Conservation (phyloP, 2,888 invertebrate genomes). For the Cosmia pyralina region DNA sequence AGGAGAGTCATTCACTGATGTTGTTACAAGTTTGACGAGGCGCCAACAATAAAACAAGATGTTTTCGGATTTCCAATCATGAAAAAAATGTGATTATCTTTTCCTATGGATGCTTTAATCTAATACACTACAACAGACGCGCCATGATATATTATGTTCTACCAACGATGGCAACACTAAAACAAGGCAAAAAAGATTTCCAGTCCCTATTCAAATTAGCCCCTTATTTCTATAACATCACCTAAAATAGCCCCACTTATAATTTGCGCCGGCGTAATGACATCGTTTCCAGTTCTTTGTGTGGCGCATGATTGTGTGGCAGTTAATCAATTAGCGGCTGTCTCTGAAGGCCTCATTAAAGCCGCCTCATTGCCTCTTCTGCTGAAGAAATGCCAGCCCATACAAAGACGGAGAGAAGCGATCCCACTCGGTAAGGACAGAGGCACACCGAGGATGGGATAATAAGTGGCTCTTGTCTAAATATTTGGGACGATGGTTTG, state of each 20-base stretch:
- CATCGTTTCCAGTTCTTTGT: slow-evolving; percentile 22
- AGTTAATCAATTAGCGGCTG: slow-evolving; percentile 73
- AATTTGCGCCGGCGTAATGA: slow-evolving; percentile 2
- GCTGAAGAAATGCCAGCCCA: slow-evolving; percentile 78
- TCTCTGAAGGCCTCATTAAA: slow-evolving; percentile 79
- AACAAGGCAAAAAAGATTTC: too few species aligned
- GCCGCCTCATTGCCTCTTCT: slow-evolving; percentile 79
- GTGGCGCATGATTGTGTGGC: slow-evolving; percentile 48
- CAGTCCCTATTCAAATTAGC: not conserved
- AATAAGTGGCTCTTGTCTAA: not conserved
- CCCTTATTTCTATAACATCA: not conserved
- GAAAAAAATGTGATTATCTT: not conserved
- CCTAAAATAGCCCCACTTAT: not conserved
- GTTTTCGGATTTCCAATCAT: not conserved
- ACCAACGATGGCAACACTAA: not conserved
- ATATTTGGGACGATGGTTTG: not conserved
- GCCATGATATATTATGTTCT: not conserved
- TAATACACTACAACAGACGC: not conserved
- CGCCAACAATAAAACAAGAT: too few species aligned
- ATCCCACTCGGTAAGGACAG: slow-evolving; percentile 56
- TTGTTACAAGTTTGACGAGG: not conserved
- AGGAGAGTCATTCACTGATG: too few species aligned
- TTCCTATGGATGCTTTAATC: not conserved
- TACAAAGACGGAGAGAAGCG: slow-evolving; percentile 71
- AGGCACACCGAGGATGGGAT: slow-evolving; percentile 63